A percentile compares a stretch with the other conserved stretches of the same genome.
phyloP scores from a whole-genome alignment of 1,140 invertebrate genomes.

The Dreissena rostriformis region DNA sequence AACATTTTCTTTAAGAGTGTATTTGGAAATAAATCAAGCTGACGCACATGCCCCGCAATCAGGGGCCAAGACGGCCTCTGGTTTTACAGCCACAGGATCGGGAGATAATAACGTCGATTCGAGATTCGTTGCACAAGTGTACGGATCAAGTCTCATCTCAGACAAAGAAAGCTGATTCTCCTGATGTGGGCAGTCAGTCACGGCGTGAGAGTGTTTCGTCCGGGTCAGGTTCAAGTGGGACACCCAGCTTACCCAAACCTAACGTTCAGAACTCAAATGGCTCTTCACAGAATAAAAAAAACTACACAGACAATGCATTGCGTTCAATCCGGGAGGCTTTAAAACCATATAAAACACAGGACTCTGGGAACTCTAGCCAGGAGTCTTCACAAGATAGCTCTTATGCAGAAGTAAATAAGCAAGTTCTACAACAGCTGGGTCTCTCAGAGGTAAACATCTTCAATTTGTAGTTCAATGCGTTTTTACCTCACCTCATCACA shows the following conservation, averaged over 20 bases:
- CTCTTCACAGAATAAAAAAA: conserved; percentile 47
- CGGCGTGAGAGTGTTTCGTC: conserved; percentile 44
- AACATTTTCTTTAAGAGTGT: no score
- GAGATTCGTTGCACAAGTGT: conserved; percentile 16
- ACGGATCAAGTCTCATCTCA: conserved; percentile 12
- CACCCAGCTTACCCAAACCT: conserved; percentile 25
- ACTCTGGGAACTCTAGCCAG: conserved; percentile 83
- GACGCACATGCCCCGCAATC: conserved; percentile 3
- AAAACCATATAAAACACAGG: conserved; percentile 89
- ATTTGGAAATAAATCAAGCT: background rate
- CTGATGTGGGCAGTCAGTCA: conserved; percentile 33
- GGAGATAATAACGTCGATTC: conserved; percentile 33
- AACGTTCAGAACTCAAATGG: background rate
- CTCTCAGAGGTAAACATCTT: background rate
- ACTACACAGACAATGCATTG: conserved; percentile 92
- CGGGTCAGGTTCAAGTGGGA: background rate
- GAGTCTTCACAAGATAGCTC: conserved; percentile 84
- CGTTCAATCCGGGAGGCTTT: conserved; percentile 93
- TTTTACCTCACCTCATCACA: no score
- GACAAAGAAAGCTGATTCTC: conserved; percentile 20
- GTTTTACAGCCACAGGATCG: conserved; percentile 34
- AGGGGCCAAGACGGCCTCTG: conserved; percentile 40
- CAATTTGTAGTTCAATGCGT: no score
- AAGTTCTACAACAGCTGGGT: conserved; percentile 66
- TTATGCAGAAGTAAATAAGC: conserved; percentile 60